Conservation (phyloP, 2,113 vertebrate species). For the Ictalurus furcatus region DNA sequence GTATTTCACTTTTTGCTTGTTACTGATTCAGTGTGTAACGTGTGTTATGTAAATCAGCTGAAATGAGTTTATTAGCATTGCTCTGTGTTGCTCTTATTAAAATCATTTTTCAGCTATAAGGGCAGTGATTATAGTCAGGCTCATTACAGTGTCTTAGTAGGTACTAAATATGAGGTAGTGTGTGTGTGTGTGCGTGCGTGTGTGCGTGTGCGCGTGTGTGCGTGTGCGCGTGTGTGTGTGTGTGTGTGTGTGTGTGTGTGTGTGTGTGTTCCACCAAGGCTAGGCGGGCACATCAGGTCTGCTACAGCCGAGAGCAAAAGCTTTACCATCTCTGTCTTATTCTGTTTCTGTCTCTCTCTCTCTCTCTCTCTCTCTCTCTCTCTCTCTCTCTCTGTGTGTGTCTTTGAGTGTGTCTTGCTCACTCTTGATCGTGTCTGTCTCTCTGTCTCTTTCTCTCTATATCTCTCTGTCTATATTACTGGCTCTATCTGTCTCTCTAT, state of each 20-base stretch:
- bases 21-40: neutral
- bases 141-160: neutral
- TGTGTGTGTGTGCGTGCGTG: slow-evolving; percentile 13
- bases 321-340: neutral
- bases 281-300: neutral
- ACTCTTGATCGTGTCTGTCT: neutral
- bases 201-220: too few relatives aligned
- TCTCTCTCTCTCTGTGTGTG: neutral
- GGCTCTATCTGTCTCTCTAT: neutral
- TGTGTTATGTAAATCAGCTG: slow-evolving; percentile 1
- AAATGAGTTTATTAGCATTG: neutral
- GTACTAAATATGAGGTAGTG: neutral
- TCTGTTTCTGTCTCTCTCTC: slow-evolving; percentile 4
- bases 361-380: neutral
- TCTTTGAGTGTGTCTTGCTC: neutral
- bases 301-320: neutral
- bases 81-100: neutral
- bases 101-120: neutral
- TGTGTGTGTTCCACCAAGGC: neutral
- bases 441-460: neutral
- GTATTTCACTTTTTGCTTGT: neutral
- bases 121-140: neutral
- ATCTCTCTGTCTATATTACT: neutral
- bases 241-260: slow-evolving; percentile 29
- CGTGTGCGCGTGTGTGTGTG: too few relatives aligned